A percentile compares a stretch with the other conserved stretches of the same genome.
phyloP scores from a whole-genome alignment of 2,888 invertebrate species.

The Sinodicranocentrus sp. region DNA sequence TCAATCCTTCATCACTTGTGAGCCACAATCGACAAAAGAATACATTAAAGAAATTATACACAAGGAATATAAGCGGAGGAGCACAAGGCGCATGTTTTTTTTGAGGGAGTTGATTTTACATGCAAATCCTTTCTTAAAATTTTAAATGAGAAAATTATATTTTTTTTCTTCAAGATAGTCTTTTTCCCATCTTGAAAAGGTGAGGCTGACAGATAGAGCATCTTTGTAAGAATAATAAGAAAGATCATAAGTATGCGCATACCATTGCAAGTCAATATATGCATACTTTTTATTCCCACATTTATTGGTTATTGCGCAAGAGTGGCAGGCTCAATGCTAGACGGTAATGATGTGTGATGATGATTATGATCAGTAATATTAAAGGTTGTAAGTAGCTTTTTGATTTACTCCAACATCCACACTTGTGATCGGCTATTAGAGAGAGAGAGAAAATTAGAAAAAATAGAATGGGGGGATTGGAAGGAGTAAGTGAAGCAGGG shows the following conservation, averaged over 20 bases:
- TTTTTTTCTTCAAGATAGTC: slow-evolving; percentile 16
- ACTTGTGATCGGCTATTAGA: slow-evolving; percentile 33
- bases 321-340: slow-evolving; percentile 2
- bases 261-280: not conserved
- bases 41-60: slow-evolving; percentile 30
- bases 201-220: not conserved
- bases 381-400: slow-evolving; percentile 24
- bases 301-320: slow-evolving; percentile 55
- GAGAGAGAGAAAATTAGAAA: slow-evolving; percentile 41
- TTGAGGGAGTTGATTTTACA: slow-evolving; percentile 24
- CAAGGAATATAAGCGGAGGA: too few relatives aligned
- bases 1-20: slow-evolving; percentile 66
- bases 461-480: slow-evolving; percentile 23
- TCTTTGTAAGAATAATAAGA: not conserved
- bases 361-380: slow-evolving; percentile 48
- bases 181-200: not conserved
- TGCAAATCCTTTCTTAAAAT: slow-evolving; percentile 53
- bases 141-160: slow-evolving; percentile 58
- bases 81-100: not conserved
- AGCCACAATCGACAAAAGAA: slow-evolving; percentile 54
- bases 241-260: not conserved
- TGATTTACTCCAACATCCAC: slow-evolving; percentile 40
- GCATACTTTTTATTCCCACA: slow-evolving; percentile 33
- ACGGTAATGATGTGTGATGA: slow-evolving; percentile 17
- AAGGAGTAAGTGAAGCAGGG: slow-evolving; percentile 14